These are phyloP conservation scores for Pica pica DNA, from an alignment of 2,113 vertebrate genomes.

Conservation along the genomic window DNA sequence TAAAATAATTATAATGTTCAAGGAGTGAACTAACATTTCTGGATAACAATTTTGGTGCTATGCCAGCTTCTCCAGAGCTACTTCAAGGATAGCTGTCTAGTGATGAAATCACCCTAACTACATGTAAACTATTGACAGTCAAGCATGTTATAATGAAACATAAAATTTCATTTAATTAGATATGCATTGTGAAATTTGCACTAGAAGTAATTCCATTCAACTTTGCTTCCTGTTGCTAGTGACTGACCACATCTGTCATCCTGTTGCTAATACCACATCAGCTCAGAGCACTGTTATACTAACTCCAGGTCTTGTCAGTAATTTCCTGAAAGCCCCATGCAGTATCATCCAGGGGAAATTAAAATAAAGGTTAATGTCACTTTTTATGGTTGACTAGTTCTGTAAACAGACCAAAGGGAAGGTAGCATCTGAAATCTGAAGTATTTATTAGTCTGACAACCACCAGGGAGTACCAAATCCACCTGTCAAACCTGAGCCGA, in stretches of 20 bases:
- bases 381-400: constrained; percentile 51
- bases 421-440: constrained; percentile 4
- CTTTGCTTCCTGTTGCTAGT: neutral
- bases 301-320: neutral
- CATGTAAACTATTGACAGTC: neutral
- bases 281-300: neutral
- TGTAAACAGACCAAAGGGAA: constrained; percentile 45
- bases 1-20: neutral
- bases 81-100: neutral
- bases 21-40: neutral
- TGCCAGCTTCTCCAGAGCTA: neutral
- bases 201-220: neutral
- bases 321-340: neutral
- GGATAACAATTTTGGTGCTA: neutral
- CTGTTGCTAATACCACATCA: neutral
- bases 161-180: neutral
- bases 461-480: neutral
- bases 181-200: neutral
- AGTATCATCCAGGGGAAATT: neutral
- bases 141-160: neutral
- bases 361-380: constrained; percentile 66
- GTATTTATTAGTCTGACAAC: constrained; percentile 43
- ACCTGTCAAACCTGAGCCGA: neutral
- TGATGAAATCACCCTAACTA: neutral
- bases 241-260: neutral